A percentile compares a stretch with the other conserved stretches of the same genome.
Conservation (phyloP, 2,888 invertebrate genomes). For the Laothoe populi region DNA sequence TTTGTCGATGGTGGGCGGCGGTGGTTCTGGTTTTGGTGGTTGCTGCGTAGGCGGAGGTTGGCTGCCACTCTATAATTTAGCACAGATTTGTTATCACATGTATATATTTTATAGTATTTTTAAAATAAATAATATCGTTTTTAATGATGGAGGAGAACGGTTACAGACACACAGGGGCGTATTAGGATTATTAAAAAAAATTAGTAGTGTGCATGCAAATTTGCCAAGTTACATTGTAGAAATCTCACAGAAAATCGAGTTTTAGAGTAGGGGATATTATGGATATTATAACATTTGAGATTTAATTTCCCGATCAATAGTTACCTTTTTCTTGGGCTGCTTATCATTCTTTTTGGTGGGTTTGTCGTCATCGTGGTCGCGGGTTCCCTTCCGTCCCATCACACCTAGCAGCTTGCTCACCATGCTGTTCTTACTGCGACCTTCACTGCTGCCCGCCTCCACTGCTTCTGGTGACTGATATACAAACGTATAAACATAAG, state of each 20-base stretch:
- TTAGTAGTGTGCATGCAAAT: too few relatives aligned
- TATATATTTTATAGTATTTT: background rate
- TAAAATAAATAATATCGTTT: background rate
- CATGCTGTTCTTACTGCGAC: slow-evolving; percentile 67
- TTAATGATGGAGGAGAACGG: too few relatives aligned
- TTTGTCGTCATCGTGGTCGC: slow-evolving; percentile 65
- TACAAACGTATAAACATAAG: background rate
- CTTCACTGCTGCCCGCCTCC: slow-evolving; percentile 45
- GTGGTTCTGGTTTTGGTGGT: slow-evolving; percentile 51
- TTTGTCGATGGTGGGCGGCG: slow-evolving; percentile 51
- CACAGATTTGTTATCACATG: background rate
- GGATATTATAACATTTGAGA: too few relatives aligned
- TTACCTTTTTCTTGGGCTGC: slow-evolving; percentile 71
- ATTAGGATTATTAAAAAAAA: too few relatives aligned
- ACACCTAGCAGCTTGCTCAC: slow-evolving; percentile 79
- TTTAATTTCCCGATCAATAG: background rate
- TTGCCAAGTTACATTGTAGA: too few relatives aligned
- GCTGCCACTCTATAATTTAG: slow-evolving; percentile 53
- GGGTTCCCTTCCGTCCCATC: slow-evolving; percentile 67
- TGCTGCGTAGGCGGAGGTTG: slow-evolving; percentile 49
- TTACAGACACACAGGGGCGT: too few relatives aligned
- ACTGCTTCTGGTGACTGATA: slow-evolving; percentile 61
- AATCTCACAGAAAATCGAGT: too few relatives aligned
- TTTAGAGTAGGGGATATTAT: too few relatives aligned
- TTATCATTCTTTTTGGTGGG: slow-evolving; percentile 58